phyloP scores from a whole-genome alignment of 2,797 vertebrate species.

The Poeciliopsis presidionis region DNA sequence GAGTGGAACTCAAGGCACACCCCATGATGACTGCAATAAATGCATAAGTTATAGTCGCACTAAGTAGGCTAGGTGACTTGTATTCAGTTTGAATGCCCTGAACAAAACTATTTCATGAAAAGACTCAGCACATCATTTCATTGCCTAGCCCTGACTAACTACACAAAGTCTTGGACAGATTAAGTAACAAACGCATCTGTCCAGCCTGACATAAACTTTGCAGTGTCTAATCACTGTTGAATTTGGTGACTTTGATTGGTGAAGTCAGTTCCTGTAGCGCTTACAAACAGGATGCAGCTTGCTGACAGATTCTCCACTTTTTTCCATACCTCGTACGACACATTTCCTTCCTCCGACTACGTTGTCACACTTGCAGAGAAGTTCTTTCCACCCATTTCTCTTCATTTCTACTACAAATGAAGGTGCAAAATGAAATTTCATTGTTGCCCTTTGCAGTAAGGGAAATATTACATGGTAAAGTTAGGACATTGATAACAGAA shows the following conservation, averaged over 20 bases:
- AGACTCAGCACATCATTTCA: background rate
- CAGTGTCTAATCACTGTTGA: background rate
- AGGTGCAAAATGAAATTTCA: background rate
- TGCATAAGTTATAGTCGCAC: constrained; percentile 60
- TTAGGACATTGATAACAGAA: background rate
- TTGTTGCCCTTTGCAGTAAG: background rate
- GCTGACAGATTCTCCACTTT: constrained; percentile 31
- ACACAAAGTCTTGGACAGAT: background rate
- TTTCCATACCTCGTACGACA: background rate
- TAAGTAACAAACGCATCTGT: background rate
- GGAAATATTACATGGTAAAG: background rate
- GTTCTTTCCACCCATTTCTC: background rate
- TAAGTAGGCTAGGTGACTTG: constrained; percentile 13
- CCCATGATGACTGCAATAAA: constrained; percentile 43
- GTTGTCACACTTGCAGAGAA: constrained; percentile 14
- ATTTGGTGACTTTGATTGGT: constrained; percentile 28
- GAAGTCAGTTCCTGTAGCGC: constrained; percentile 50
- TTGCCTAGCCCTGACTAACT: background rate
- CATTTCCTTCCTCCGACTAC: constrained; percentile 66
- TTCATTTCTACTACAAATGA: background rate
- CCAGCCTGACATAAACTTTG: background rate
- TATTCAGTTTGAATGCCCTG: background rate
- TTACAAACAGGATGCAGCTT: constrained; percentile 61
- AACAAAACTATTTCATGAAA: background rate
- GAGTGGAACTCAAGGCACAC: constrained; percentile 51